Evolutionary conservation across 2,888 invertebrate species (phyloP), one percentile per base, ranked within the genome.

Genomic region (Pollenia amentaria): DNA sequence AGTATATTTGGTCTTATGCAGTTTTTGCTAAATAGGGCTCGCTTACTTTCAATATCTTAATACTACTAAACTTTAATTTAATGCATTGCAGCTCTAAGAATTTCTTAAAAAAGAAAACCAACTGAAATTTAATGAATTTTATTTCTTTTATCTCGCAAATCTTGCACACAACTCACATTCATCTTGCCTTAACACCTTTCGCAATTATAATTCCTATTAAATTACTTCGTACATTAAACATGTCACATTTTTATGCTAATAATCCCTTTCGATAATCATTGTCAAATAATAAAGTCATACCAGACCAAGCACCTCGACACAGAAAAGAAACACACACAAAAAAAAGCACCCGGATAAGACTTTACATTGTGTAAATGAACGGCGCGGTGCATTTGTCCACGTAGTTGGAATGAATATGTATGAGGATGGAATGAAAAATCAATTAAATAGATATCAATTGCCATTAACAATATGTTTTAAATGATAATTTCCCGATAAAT

Each of bases 391-490:
- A 21, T 18, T 3, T 46, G 14, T 8, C 7, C 40, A 53, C 18
- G 40, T 12, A 76, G 44, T 44, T 42, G 21, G 21, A n/a, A 46
- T 55, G 29, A 11, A 29, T 44, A 48, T 18, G 10, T 40, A 10
- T 53, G 53, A 55, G 57, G 6, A 18, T 42, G 57, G 69, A 75
- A 82, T 64, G 70, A 65, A 79, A 83, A 82, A 70, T 83, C 82
- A 83, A 86, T 86, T 86, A 82, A 79, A 75, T 48, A 42, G 86
- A 86, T 86, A 83, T 48, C 70, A 29, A 44, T 79, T 83, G 86
- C 75, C 82, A 86, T 86, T 86, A 79, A 86, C 62, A 75, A 75
- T 65, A 72, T 86, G 82, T 76, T 83, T 69, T 72, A 75, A 86
- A 79, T 79, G 86, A 79, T 86, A 79, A 83, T 82, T 77, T 82